Percentiles rank a stretch among this genome's conserved stretches.
Conservation (phyloP, 2,888 invertebrate species). For the Theretra japonica region DNA sequence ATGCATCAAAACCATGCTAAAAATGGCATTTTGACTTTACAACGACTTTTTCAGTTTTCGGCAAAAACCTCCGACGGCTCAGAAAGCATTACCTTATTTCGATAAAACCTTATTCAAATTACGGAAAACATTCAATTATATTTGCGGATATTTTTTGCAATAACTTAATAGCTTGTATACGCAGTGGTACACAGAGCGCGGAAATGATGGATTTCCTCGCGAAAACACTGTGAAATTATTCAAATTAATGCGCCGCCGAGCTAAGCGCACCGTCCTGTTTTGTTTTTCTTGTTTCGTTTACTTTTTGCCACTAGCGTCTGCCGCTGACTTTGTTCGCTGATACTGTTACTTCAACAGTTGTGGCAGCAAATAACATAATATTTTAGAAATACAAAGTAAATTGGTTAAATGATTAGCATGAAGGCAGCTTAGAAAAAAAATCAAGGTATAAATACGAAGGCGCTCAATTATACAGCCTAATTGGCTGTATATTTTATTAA, state of each 20-base stretch:
- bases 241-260: constrained; percentile 67
- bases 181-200: constrained; percentile 30
- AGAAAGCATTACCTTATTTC: background rate
- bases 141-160: constrained; percentile 5
- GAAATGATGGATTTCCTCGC: constrained; percentile 65
- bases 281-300: constrained; percentile 27
- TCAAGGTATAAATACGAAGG: too few species aligned
- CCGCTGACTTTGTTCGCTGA: background rate
- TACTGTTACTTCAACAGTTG: background rate
- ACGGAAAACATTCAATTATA: background rate
- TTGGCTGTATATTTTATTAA: too few species aligned
- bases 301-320: constrained; percentile 18
- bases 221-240: constrained; percentile 68
- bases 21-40: too few species aligned
- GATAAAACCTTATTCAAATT: background rate
- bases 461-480: too few species aligned
- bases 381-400: background rate
- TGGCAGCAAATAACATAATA: background rate
- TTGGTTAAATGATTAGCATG: too few species aligned
- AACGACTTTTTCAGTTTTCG: background rate
- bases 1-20: too few species aligned
- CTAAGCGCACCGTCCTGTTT: constrained; percentile 34
- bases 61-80: background rate
- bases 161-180: constrained; percentile 17
- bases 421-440: too few species aligned